phyloP scores from a whole-genome alignment of 2,888 invertebrate genomes.

The Trachelus stipa region DNA sequence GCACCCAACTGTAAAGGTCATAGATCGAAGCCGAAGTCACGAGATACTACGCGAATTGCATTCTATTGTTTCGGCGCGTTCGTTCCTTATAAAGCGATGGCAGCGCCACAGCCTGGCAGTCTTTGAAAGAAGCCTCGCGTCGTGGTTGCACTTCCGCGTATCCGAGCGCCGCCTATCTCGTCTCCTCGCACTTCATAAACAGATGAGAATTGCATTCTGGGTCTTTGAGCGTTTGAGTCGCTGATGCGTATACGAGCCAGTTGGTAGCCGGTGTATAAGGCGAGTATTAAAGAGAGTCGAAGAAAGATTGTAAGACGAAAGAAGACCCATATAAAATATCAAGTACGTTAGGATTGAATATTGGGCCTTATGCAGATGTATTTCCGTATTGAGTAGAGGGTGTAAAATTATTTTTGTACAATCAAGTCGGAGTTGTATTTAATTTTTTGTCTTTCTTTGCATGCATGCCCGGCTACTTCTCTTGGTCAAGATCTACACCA shows the following conservation, averaged over 20 bases:
- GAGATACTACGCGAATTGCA: neutral
- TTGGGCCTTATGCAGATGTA: neutral
- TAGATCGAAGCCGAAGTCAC: neutral
- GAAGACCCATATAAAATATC: neutral
- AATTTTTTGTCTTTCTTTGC: neutral
- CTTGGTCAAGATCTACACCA: slow-evolving; percentile 75
- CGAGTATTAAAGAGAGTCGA: neutral
- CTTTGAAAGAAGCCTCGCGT: slow-evolving; percentile 62
- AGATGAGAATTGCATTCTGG: neutral
- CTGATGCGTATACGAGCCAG: neutral
- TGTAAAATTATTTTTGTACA: neutral
- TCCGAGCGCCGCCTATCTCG: slow-evolving; percentile 49
- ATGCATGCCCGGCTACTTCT: slow-evolving; percentile 9
- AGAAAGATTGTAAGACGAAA: neutral
- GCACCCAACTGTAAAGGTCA: neutral
- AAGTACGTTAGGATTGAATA: neutral
- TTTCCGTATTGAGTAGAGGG: neutral
- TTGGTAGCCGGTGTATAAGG: neutral
- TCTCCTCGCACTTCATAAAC: slow-evolving; percentile 26
- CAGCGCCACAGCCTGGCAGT: slow-evolving; percentile 40
- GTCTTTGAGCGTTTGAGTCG: neutral
- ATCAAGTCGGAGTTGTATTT: neutral
- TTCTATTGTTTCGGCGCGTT: neutral
- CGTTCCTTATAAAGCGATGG: neutral
- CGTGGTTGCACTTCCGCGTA: slow-evolving; percentile 59